Percentiles rank a stretch among this genome's conserved stretches.
Conservation (phyloP, 2,888 invertebrate genomes). For the Pterostichus niger region DNA sequence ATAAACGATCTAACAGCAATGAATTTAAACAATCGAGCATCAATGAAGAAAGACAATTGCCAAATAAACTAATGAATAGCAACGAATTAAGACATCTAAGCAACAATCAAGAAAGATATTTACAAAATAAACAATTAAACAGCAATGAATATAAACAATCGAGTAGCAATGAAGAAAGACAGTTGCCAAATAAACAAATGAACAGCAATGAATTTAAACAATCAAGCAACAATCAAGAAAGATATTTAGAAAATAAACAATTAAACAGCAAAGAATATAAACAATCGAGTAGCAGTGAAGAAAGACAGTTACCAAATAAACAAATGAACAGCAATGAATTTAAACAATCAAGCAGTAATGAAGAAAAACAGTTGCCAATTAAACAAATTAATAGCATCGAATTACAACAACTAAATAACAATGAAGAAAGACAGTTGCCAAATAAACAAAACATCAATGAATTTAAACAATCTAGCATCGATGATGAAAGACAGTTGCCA, state of each 20-base stretch:
- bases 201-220: too few relatives aligned
- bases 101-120: not conserved
- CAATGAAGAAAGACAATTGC: not conserved
- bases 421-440: not conserved
- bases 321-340: not conserved
- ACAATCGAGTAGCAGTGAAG: not conserved
- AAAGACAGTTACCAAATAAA: not conserved
- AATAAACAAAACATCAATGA: not conserved
- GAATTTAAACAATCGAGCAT: not conserved
- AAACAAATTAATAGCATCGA: not conserved
- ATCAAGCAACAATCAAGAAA: not conserved
- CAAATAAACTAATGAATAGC: not conserved
- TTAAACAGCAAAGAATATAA: not conserved
- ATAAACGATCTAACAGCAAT: too few relatives aligned
- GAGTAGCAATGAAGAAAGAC: not conserved
- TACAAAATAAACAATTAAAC: not conserved
- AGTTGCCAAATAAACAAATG: too few relatives aligned
- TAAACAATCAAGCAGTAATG: not conserved
- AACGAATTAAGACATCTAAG: not conserved
- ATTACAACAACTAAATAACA: too few relatives aligned
- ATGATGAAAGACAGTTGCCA: not conserved
- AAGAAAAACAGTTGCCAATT: not conserved
- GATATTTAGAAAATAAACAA: not conserved
- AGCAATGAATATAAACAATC: conserved; percentile 36
- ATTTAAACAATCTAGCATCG: conserved; percentile 1